A percentile compares a stretch with the other conserved stretches of the same genome.
phyloP scores from a whole-genome alignment of 1,140 invertebrate genomes.

The Anastrepha obliqua region DNA sequence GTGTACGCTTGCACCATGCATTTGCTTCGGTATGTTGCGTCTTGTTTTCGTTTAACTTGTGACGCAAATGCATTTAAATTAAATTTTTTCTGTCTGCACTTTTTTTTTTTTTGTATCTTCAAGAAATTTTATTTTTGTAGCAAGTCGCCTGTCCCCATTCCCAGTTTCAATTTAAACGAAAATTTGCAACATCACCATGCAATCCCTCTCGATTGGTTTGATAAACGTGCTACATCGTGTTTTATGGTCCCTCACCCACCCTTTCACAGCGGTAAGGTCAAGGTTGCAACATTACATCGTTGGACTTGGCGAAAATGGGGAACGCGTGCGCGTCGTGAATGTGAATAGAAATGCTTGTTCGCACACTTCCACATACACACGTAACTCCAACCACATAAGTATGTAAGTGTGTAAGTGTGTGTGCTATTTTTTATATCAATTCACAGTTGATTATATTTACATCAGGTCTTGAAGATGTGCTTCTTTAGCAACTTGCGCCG shows the following conservation, averaged over 20 bases:
- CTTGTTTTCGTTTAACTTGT: neutral
- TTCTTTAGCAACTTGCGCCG: neutral
- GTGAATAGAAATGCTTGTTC: neutral
- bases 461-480: conserved; percentile 28
- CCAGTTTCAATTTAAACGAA: neutral
- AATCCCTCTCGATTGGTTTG: neutral
- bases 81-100: conserved; percentile 2
- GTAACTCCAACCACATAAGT: neutral
- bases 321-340: neutral
- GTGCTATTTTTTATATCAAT: neutral
- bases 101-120: neutral
- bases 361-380: neutral
- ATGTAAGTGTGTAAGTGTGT: neutral
- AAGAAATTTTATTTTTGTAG: neutral
- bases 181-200: conserved; percentile 16
- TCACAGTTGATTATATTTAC: neutral
- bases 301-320: neutral
- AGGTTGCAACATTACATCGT: conserved; percentile 20
- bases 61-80: conserved; percentile 39
- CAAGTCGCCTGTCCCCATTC: neutral
- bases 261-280: conserved; percentile 22
- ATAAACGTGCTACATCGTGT: neutral
- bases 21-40: neutral
- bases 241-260: neutral
- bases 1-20: neutral